Evolutionary conservation across 2,797 vertebrate genomes (phyloP), one percentile per base, ranked within the genome.

Genomic region (Acrocephalus scirpaceus): DNA sequence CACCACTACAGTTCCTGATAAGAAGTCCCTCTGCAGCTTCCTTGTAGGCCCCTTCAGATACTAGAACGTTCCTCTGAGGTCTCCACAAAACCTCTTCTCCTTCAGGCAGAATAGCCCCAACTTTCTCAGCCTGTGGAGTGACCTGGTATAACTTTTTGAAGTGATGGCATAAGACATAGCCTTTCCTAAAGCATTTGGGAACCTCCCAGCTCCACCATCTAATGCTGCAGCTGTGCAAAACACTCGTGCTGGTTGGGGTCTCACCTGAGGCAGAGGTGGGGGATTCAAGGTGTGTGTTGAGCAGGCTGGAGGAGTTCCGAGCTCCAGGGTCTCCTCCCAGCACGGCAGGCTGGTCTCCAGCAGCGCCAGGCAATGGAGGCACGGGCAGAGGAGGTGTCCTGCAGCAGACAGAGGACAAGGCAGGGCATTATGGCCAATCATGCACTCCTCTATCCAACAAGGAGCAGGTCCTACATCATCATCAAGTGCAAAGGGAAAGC

Each of bases 251-350:
- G 54, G n/a, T 4, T 0, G 0, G 16, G 44, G 7, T 95, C 96
- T 97, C 88, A 97, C 97, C 97, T 96, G 96, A 86, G 27, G 93
- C 48, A 23, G 92, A 34, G 23, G 34, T 12, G 40, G 73, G 32
- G 2, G 71, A 38, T 38, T 38, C 51, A 82, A 92, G 16, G 6
- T 34, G 42, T 40, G 71, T 82, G 69, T 67, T 69, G 47, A 83
- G 62, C 44, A 86, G 58, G 45, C 62, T 86, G 44, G 90, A 94
- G 86, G 53, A 88, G 70, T 18, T 95, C 60, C 62, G 73, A 79
- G 50, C 29, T 74, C 76, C 22, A 54, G 61, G 7, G 15, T 90
- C 81, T 77, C 70, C 32, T 30, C 25, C 34, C 57, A 86, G 23
- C 10, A 11, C 0, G 1, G 76, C n/a, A 72, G 87, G 47, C n/a